Evolutionary conservation across 2,888 invertebrate species (phyloP), one percentile per base, ranked within the genome.

Genomic region (Flabesymbios commensalis): DNA sequence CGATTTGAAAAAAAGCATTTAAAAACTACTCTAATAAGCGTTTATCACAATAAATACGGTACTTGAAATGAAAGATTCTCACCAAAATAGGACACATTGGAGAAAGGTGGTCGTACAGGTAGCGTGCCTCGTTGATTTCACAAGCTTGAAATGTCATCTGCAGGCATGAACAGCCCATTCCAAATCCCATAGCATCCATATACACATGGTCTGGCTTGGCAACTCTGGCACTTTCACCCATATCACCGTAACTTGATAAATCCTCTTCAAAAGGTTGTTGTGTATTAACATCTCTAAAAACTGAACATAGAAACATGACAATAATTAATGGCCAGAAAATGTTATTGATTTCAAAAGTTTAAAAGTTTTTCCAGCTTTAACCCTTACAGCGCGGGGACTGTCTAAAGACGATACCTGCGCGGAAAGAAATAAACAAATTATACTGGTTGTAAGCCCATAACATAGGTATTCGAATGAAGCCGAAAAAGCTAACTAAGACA

Each of bases 131-230:
- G 47, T 88, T 88, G 68, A 99, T 94, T 81, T 96, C 64, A 43
- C 68, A 68, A n/a, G 68, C 68, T 53, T 68, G 68, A 86, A 99
- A 98, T 19, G 85, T 85, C 61, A 81, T 87, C 83, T 98, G 98
- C 41, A 98, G 86, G 80, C 97, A 98, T 77, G 94, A 95, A 82
- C 96, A 96, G 32, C 99, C 99, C 99, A 99, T 99, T 58, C 97
- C 98, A 82, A 99, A 99, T 28, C 97, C 98, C 98, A 99, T 98
- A 1, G 95, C 94, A 83, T 99, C 99, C 90, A 99, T 90, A 78
- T 98, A 95, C 67, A 99, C 92, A 77, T 94, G 93, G 85, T 97
- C 92, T 0, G 92, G 91, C 75, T 88, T 86, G 0, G 91, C 91
- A 1, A 89, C 89, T 14, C 73, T 78, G 53, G 87, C 87, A 53